Conservation (phyloP, 2,113 vertebrate species). For the Gila orcuttii region DNA sequence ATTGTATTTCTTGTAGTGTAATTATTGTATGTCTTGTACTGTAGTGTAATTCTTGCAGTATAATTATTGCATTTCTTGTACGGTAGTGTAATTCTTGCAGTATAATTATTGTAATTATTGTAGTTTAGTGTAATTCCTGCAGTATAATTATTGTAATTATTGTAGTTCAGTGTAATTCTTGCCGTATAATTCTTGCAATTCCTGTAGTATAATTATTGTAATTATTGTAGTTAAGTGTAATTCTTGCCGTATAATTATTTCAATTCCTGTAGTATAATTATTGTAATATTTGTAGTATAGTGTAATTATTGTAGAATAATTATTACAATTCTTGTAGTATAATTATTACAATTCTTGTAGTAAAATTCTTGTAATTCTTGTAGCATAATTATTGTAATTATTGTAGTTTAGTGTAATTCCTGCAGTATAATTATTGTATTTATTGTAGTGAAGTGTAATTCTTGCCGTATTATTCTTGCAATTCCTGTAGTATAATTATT, state of each 20-base stretch:
- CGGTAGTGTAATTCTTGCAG: neutral
- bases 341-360: neutral
- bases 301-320: no score
- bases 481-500: neutral
- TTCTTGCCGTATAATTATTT: no score
- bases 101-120: neutral
- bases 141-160: neutral
- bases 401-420: neutral
- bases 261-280: no score
- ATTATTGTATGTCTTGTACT: neutral
- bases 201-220: neutral
- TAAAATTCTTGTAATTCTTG: neutral
- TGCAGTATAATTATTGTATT: neutral
- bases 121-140: neutral
- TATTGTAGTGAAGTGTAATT: no score
- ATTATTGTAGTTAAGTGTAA: neutral
- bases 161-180: neutral
- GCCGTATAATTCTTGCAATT: neutral
- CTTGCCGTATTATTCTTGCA: neutral
- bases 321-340: no score
- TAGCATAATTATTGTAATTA: neutral
- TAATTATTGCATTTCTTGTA: rapidly evolving
- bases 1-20: neutral
- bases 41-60: no score
- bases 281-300: no score